phyloP scores from a whole-genome alignment of 2,113 vertebrate species.

The Cebus imitator region DNA sequence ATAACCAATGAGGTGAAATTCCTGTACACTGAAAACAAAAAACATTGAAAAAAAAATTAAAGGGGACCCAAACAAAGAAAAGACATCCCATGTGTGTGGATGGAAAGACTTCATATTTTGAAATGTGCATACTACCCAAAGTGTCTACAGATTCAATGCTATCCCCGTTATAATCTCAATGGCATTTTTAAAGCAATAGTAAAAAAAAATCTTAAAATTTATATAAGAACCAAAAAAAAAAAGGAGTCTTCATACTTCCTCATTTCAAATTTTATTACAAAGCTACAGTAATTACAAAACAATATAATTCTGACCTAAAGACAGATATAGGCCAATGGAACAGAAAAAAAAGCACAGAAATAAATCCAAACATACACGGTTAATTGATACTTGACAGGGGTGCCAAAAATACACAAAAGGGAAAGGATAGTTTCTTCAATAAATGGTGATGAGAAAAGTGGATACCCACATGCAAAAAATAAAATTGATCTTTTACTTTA shows the following conservation, averaged over 20 bases:
- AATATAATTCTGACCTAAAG: neutral
- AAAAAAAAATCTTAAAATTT: neutral
- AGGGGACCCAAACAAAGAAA: neutral
- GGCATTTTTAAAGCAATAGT: neutral
- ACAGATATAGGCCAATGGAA: neutral
- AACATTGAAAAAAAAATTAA: neutral
- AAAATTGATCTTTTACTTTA: neutral
- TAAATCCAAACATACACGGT: neutral
- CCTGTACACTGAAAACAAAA: neutral
- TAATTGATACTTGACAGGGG: neutral
- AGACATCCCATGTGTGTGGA: neutral
- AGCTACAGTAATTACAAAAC: neutral
- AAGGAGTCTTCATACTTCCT: neutral
- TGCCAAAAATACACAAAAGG: neutral
- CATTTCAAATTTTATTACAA: neutral
- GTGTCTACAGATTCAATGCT: neutral
- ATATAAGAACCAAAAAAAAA: neutral
- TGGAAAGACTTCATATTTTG: neutral
- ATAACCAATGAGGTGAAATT: neutral
- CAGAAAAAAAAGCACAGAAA: neutral
- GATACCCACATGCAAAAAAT: neutral
- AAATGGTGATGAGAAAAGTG: neutral
- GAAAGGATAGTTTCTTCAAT: neutral
- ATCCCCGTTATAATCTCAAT: neutral
- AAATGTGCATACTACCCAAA: neutral